Evolutionary conservation across 1,140 invertebrate species (phyloP).

Genomic region (Papilio machaon): DNA sequence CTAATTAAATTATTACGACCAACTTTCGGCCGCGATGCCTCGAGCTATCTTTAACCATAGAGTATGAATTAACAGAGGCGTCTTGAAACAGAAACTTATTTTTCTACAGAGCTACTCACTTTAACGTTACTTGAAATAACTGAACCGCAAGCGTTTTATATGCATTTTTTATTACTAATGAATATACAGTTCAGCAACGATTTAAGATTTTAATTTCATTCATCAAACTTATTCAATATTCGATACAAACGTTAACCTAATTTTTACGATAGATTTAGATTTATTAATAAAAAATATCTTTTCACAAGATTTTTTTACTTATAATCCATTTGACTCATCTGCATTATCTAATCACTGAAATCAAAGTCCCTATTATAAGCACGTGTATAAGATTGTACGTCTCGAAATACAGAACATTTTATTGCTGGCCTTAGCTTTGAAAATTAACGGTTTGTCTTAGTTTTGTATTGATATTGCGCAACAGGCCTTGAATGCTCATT

Average conservation of each 20-base stretch:
- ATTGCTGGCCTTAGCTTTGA: constrained; percentile 42
- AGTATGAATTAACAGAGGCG: constrained; percentile 12
- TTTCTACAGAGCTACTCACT: background rate
- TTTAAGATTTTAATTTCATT: too few species aligned
- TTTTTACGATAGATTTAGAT: too few species aligned
- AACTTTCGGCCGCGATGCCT: constrained; percentile 50
- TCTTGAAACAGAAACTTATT: constrained; percentile 38
- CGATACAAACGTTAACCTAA: too few species aligned
- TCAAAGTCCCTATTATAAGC: constrained; percentile 43
- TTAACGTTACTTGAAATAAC: background rate
- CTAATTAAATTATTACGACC: constrained; percentile 69
- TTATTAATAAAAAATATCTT: too few species aligned
- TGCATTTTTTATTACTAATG: too few species aligned
- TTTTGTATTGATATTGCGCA: constrained; percentile 38
- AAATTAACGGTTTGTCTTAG: constrained; percentile 49
- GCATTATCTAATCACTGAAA: constrained; percentile 18
- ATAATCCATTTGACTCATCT: constrained; percentile 33
- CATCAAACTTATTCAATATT: too few species aligned
- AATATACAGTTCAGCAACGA: too few species aligned
- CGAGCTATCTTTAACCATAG: constrained; percentile 48
- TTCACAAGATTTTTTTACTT: background rate
- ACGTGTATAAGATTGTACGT: constrained; percentile 44
- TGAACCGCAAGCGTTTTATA: background rate
- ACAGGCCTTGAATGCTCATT: constrained; percentile 33
- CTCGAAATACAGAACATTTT: constrained; percentile 46